Percentiles rank a stretch among this genome's conserved stretches.
Evolutionary conservation across 2,888 invertebrate species (phyloP).

Genomic region (Drosophila stalkeri): DNA sequence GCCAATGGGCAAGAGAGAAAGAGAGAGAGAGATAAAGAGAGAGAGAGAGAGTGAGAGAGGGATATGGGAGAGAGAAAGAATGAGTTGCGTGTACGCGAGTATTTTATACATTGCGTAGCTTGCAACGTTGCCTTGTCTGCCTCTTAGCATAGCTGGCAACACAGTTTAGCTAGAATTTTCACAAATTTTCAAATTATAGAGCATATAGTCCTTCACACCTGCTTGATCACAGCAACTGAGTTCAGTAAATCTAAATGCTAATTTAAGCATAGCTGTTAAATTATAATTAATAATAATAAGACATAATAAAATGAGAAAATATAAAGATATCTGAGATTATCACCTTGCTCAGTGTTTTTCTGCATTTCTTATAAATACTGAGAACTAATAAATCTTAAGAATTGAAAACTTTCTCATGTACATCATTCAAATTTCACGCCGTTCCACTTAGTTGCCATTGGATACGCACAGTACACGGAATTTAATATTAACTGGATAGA

Average conservation of each 20-base stretch:
- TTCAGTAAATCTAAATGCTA: not conserved
- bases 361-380: too few species aligned
- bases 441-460: not conserved
- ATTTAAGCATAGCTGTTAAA: too few species aligned
- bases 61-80: not conserved
- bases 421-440: not conserved
- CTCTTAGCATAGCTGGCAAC: not conserved
- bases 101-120: constrained; percentile 46
- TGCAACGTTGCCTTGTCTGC: constrained; percentile 6
- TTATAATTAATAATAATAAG: too few species aligned
- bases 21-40: not conserved
- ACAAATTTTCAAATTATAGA: constrained; percentile 56
- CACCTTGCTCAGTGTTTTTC: too few species aligned
- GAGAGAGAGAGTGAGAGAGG: not conserved
- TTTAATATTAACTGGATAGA: constrained; percentile 1
- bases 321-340: too few species aligned
- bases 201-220: constrained; percentile 62
- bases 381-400: not conserved
- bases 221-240: not conserved
- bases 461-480: not conserved
- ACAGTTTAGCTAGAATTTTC: constrained; percentile 1
- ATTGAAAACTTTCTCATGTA: not conserved
- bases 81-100: constrained; percentile 6
- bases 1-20: constrained; percentile 23
- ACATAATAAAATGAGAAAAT: too few species aligned